Evolutionary conservation across 2,888 invertebrate genomes (phyloP), one percentile per base, ranked within the genome.

Genomic region (Drosophila macrospina): DNA sequence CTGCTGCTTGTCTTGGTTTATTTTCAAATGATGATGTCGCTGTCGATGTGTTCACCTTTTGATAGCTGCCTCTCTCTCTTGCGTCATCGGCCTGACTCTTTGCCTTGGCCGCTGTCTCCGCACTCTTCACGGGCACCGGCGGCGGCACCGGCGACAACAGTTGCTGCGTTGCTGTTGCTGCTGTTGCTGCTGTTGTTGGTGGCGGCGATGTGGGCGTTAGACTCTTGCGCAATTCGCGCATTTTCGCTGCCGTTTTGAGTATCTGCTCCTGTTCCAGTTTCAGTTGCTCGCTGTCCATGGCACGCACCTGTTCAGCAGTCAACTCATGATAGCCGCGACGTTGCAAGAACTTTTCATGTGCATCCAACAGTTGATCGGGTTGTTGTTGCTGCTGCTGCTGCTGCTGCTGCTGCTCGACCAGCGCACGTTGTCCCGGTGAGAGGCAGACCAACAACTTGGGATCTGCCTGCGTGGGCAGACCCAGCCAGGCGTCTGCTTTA

Each of bases 351-450:
- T 95, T 96, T 74, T 93, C 93, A 82, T 96, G 96, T 77, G 95
- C 93, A 82, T 96, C 95, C 4, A 95, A 92, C 45, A 96, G 92
- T 75, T 94, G 94, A 81, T 94, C 95, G 13, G 83, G 47, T 4
- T 65, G 94, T 16, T 56, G 59, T 42, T 28, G 67, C 74, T 94
- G 66, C 63, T 74, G 67, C 64, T 72, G 93, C 20, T 93, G 65
- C 64, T 74, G 68, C 65, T 73, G 93, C 16, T 93, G 93, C 83
- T 93, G 94, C 63, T 94, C 93, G 88, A 94, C 93, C 42, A 94
- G 91, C 85, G 93, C 93, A 86, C 94, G 94, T 89, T 96, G 96
- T 5, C 95, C 95, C 0, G 96, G 96, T 0, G 96, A 96, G 10
- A 96, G 92, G 83, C 95, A 96, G 6, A 95, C 93, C 60, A 96